Conservation (phyloP, 2,888 invertebrate genomes). For the Watsonalla cultraria region DNA sequence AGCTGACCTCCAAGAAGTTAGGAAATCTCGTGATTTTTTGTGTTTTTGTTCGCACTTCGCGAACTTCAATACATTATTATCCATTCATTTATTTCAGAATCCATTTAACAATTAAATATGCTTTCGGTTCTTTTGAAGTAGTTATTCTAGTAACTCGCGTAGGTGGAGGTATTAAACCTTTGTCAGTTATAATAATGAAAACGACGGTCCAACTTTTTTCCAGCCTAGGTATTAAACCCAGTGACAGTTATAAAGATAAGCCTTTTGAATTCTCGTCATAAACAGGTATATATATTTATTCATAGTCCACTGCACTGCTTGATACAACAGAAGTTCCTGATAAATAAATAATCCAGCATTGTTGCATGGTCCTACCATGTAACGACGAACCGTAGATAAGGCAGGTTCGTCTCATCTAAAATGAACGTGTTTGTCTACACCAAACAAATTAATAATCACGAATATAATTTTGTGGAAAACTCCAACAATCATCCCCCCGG, state of each 20-base stretch:
- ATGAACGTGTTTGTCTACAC: conserved; percentile 23
- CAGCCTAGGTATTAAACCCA: too few relatives aligned
- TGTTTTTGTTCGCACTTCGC: conserved; percentile 23
- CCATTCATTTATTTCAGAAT: conserved; percentile 14
- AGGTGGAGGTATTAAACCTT: too few relatives aligned
- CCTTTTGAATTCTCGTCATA: too few relatives aligned
- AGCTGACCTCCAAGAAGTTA: conserved; percentile 20
- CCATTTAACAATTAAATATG: too few relatives aligned
- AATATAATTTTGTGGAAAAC: conserved; percentile 42
- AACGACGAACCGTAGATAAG: not conserved
- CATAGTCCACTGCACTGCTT: not conserved
- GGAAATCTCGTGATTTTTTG: conserved; percentile 25
- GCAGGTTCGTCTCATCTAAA: conserved; percentile 9
- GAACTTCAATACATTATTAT: conserved; percentile 28
- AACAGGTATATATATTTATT: not conserved
- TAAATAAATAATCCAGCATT: not conserved
- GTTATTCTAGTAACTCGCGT: too few relatives aligned
- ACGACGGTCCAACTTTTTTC: too few relatives aligned
- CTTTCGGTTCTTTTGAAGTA: too few relatives aligned
- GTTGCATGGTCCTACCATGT: not conserved
- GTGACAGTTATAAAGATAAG: too few relatives aligned
- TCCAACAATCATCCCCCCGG: conserved; percentile 52
- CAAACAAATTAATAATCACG: conserved; percentile 35
- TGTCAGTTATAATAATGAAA: too few relatives aligned
- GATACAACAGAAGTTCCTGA: not conserved